Base-by-base conservation (phyloP, 2,113 vertebrate species). In the Atrichornis clamosus region DNA sequence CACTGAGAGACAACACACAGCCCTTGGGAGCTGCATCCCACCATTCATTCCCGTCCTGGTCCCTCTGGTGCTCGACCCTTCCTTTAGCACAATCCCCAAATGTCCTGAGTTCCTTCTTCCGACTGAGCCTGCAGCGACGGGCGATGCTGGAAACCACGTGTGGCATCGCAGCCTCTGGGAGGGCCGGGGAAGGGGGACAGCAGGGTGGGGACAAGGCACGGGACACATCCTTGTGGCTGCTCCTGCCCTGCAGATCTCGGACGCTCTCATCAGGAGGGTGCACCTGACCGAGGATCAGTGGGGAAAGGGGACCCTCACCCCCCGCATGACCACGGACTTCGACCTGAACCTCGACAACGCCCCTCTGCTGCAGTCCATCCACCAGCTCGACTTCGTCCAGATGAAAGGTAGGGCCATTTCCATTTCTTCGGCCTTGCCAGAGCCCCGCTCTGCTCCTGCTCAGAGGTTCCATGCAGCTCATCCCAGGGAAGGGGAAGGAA, bases 361-460 rank as follows among this genome's bases (percentile, higher is more conserved):
- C 8, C 99, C 99, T 2, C 98, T 99, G 83, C 98, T 99, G 26
- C 99, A 99, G 89, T 99, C 99, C 86, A 99, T 99, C 95, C 99
- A 99, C 83, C 99, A 99, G 98, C 99, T 99, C 2, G 99, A 99
- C 98, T 99, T 99, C 1, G 98, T 99, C 33, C 99, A 99, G 97
- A 99, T 99, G 99, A 99, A 99, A 99, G 99, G 99, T 99, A 97
- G 50, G 95, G 87, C 26, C 47, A 14, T 20, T 17, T 80, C 76
- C 30, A 53, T 32, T 26, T n/a, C n/a, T n/a, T n/a, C n/a, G n/a
- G 7, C 63, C 28, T 35, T 35, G 8, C 55, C 6, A 14, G 15
- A 67, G 10, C 46, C 24, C 9, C 1, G 41, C 9, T 50, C 60
- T 32, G 56, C 53, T 75, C 69, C 0, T 13, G 18, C 84, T n/a